Evolutionary conservation across 2,888 invertebrate genomes (phyloP), one percentile per base, ranked within the genome.

Genomic region (Drosophila neutralis): DNA sequence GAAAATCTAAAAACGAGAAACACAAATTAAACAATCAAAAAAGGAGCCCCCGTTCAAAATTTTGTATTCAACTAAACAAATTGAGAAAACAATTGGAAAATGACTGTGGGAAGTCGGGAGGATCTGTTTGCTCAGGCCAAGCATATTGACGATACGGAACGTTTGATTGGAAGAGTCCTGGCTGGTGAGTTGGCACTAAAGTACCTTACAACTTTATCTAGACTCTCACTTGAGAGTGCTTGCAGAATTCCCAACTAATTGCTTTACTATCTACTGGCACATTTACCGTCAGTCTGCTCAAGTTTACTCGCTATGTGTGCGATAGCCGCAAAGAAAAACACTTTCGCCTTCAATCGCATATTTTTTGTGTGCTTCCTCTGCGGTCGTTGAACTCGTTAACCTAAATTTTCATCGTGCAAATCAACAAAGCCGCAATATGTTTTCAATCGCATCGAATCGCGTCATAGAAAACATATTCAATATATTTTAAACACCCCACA

Each of bases 61-160:
- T 21, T 36, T 15, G 35, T 27, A 27, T 36, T 10, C 31, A 38
- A 13, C 11, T 8, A 21, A 35, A 0, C 15, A 24, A 15, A 45
- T 45, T 15, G 8, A 15, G 24, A 53, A 13, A 6, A 2, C 4
- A 42, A 45, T 15, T 35, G 35, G 0, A 72, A 72, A 73, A 93
- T 93, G 93, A 93, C 93, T 51, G 92, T 93, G 80, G 92, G 92
- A 58, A 92, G 91, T 74, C 90, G 92, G 38, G 93, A 93, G 79
- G 92, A 93, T 87, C 87, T 93, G 31, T 93, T 93, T 84, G 91
- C 92, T 48, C 91, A 86, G 76, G 92, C 92, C 69, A 91, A 91
- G 61, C 87, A 89, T 59, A 92, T 92, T 48, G 91, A 92, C 70
- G 92, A 92, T 85, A 92, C 92, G 38, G 92, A 93, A 77, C 92